These are phyloP conservation scores for Druon quercuslanigerum DNA, from an alignment of 1,140 invertebrate genomes.

Conservation along the genomic window DNA sequence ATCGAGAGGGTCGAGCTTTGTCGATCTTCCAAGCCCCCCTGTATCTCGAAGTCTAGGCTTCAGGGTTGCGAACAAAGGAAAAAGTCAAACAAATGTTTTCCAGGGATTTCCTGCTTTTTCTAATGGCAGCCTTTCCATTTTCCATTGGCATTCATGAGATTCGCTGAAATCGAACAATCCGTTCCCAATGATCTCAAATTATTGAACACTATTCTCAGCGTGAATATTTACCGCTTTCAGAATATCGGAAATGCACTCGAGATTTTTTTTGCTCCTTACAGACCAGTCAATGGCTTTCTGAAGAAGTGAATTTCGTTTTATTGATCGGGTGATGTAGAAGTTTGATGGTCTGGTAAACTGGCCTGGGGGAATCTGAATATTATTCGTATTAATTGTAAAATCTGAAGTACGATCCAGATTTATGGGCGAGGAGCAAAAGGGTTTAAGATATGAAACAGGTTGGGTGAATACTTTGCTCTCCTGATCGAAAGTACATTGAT, in stretches of 20 bases:
- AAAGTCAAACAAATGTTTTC: slow-evolving; percentile 5
- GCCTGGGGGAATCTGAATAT: too few relatives aligned
- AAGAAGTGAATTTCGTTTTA: too few relatives aligned
- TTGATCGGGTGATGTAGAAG: too few relatives aligned
- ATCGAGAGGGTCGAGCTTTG: not conserved
- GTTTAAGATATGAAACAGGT: too few relatives aligned
- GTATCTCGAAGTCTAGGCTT: not conserved
- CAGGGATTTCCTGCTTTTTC: not conserved
- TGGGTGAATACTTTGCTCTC: too few relatives aligned
- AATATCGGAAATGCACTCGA: slow-evolving; percentile 4
- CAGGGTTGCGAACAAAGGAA: not conserved
- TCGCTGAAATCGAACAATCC: not conserved
- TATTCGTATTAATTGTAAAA: too few relatives aligned
- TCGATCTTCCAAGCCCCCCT: not conserved
- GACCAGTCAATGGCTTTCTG: not conserved
- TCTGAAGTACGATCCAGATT: too few relatives aligned
- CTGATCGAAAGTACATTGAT: too few relatives aligned
- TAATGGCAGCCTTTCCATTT: not conserved
- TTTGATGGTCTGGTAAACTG: too few relatives aligned
- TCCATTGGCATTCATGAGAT: slow-evolving; percentile 3
- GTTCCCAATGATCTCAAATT: slow-evolving; percentile 1
- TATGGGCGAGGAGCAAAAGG: too few relatives aligned
- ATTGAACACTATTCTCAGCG: not conserved
- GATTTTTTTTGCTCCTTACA: not conserved
- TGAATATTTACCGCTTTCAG: not conserved